Evolutionary conservation across 1,140 invertebrate species (phyloP), one percentile per base, ranked within the genome.

Genomic region (Whitmania pigra): DNA sequence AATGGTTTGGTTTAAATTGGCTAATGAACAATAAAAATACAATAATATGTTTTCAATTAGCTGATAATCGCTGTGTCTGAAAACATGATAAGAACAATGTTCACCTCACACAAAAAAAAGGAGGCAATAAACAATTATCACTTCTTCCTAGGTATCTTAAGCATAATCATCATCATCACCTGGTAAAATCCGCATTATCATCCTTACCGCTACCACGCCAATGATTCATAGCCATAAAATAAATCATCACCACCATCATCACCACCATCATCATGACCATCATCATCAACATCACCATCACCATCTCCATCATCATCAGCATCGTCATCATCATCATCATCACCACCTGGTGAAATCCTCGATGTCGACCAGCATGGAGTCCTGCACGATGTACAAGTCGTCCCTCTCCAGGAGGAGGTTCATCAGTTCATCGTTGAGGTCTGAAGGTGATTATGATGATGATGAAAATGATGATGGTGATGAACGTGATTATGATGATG

Each of bases 351-450:
- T 49, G 43, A 49, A 49, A 17, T 49, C 43, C 43, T 49, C 43
- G 75, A 96, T 93, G 80, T 97, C 93, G 9, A 96, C 92, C 71
- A 97, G 86, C 89, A 94, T 94, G 18, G 93, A 94, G 82, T 97
- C 94, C 83, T 96, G 93, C 75, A 92, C 90, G 92, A 96, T 96
- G 81, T 95, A 92, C 22, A 94, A 83, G 80, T 95, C 93, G 84
- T 95, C 93, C 76, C 93, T 85, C 75, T 90, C 88, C 83, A 94
- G 88, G 71, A 95, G 82, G 76, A 91, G 86, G 78, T 90, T 87
- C 4, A 95, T 92, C 40, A 96, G 83, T 66, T 88, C 87, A 80
- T 94, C 91, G 82, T 95, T 96, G 72, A 94, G 82, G 72, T 85
- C 89, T 85, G 57, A 11, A 49, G 18, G 15, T 13, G 57, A 63